Evolutionary conservation across 2,113 vertebrate species (phyloP).

Genomic region (Myodes glareolus): DNA sequence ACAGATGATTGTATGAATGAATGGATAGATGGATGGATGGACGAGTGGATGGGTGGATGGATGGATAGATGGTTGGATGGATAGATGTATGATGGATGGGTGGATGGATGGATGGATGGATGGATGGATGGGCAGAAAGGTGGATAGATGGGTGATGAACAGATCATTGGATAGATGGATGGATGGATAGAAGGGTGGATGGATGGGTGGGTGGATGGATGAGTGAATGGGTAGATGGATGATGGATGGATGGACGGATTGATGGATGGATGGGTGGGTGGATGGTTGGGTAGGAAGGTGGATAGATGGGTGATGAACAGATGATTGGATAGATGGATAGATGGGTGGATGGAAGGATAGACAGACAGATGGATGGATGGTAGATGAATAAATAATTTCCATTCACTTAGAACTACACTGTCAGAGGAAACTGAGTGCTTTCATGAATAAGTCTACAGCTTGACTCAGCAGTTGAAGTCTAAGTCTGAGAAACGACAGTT

Average conservation of each 20-base stretch:
- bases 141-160: neutral
- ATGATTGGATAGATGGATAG: neutral
- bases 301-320: neutral
- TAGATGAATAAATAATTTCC: neutral
- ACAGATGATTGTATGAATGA: neutral
- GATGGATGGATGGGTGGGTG: neutral
- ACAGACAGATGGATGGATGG: neutral
- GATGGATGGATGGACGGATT: rapidly evolving
- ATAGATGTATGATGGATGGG: too few species aligned
- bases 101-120: too few species aligned
- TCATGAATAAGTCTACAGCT: neutral
- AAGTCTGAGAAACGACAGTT: neutral
- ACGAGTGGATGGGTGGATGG: neutral
- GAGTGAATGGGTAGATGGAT: neutral
- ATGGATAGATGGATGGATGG: neutral
- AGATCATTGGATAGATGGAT: neutral
- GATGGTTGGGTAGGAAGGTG: too few species aligned
- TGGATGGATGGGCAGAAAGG: rapidly evolving
- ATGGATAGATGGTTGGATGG: too few species aligned
- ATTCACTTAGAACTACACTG: neutral
- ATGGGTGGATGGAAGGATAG: neutral
- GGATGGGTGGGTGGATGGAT: too few species aligned
- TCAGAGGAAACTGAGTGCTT: neutral
- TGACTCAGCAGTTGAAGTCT: neutral
- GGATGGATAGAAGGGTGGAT: rapidly evolving